Evolutionary conservation across 2,113 vertebrate species (phyloP).

Genomic region (Alectura lathami): DNA sequence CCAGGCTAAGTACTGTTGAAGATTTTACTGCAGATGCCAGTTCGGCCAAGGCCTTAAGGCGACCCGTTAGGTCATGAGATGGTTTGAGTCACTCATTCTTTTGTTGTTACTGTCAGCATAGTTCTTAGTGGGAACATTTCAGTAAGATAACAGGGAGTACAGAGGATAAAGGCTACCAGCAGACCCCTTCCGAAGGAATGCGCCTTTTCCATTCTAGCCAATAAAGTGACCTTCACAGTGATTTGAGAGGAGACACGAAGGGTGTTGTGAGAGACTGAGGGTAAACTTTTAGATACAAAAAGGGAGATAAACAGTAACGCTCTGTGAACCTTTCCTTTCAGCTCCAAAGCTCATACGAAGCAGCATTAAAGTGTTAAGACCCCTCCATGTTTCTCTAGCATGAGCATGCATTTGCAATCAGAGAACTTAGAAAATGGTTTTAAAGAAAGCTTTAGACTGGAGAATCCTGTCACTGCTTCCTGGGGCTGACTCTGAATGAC

Average conservation of each 20-base stretch:
- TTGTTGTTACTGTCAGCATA: neutral
- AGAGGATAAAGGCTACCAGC: neutral
- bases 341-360: neutral
- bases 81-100: neutral
- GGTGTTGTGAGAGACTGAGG: neutral
- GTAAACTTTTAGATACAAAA: neutral
- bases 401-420: neutral
- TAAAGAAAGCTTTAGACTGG: neutral
- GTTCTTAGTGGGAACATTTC: neutral
- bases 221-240: neutral
- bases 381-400: neutral
- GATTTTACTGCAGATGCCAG: neutral
- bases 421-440: neutral
- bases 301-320: neutral
- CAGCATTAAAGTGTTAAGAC: neutral
- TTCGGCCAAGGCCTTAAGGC: neutral
- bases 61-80: neutral
- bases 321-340: neutral
- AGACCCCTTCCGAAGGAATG: neutral
- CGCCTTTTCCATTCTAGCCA: neutral
- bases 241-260: neutral
- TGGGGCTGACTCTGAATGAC: neutral
- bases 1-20: neutral
- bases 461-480: neutral
- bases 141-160: neutral